phyloP scores from a whole-genome alignment of 2,888 invertebrate species.

The Micropterix aruncella region DNA sequence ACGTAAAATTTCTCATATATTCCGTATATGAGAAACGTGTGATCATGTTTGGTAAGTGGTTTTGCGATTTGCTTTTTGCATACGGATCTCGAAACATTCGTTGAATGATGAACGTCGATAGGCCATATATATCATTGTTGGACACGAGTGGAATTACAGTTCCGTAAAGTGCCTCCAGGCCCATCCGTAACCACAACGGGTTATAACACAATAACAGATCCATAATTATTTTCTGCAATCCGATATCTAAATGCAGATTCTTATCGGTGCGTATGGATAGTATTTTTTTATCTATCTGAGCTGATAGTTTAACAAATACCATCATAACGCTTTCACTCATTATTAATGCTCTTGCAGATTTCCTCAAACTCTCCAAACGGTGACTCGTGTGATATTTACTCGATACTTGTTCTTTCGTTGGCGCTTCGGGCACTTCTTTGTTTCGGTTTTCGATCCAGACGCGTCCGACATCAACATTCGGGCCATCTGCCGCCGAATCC shows the following conservation, averaged over 20 bases:
- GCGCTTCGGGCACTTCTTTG: conserved; percentile 50
- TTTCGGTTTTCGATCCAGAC: conserved; percentile 60
- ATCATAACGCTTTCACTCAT: conserved; percentile 43
- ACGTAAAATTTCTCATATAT: conserved; percentile 62
- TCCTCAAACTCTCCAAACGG: conserved; percentile 49
- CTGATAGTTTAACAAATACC: conserved; percentile 53
- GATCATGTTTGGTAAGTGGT: conserved; percentile 39
- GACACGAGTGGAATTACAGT: conserved; percentile 58
- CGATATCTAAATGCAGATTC: conserved; percentile 70
- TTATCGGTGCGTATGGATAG: conserved; percentile 62
- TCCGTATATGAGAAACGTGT: conserved; percentile 52
- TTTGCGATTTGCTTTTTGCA: conserved; percentile 45
- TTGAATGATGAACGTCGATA: conserved; percentile 63
- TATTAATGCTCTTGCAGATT: conserved; percentile 49
- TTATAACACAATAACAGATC: conserved; percentile 72
- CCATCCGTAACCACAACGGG: conserved; percentile 80
- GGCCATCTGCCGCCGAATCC: conserved; percentile 41
- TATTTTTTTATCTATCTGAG: conserved; percentile 60
- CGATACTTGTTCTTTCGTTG: conserved; percentile 56
- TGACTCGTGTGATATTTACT: conserved; percentile 51
- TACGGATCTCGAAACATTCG: conserved; percentile 65
- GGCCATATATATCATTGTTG: conserved; percentile 64
- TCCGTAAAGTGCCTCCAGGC: conserved; percentile 73
- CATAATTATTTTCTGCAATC: conserved; percentile 63
- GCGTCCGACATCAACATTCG: conserved; percentile 55